Base-by-base conservation (phyloP, 2,888 invertebrate genomes). In the Aricia artaxerxes region DNA sequence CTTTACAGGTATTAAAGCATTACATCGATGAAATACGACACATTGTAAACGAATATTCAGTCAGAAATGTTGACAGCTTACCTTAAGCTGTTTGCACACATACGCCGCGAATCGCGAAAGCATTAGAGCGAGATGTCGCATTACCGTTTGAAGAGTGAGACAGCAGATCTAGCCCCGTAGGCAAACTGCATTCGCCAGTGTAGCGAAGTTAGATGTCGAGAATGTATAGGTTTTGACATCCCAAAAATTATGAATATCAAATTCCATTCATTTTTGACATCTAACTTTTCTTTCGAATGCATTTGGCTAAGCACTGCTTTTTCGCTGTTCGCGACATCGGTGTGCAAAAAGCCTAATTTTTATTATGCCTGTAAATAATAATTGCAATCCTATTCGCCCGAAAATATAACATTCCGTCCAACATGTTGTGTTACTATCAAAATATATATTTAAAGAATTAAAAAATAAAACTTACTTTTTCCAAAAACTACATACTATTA, bases 361-460 rank as follows among this genome's bases (percentile, higher is more conserved):
- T 61, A 3, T 40, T 79, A 77, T 80, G 79, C 77, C 80, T 82
- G 81, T 82, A 82, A 79, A 82, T 82, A 79, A 82, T 82, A 82
- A 78, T 38, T 64, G 57, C 16, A n/a, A 75, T 73, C 78, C 64
- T 73, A 75, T 64, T 77, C 49, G 60, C 69, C 73, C 77, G 53
- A 77, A 73, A 53, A 77, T 35, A 89, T 88, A 86, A 84, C 85
- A 90, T 86, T 91, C 92, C 92, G 92, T 92, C 92, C 92, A 90
- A 85, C 85, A 86, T 78, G 35, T 90, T 88, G 86, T 85, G 85
- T 91, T 89, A 90, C 85, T 87, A 84, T 83, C 81, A 80, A 83
- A 24, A 24, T 24, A 83, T 81, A 82, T 44, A 44, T 44, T n/a
- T 16, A 31, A 75, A 53, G 61, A 61, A 7, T 31, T 35, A 13